phyloP scores from a whole-genome alignment of 2,113 vertebrate species.

The Nycticebus coucang region DNA sequence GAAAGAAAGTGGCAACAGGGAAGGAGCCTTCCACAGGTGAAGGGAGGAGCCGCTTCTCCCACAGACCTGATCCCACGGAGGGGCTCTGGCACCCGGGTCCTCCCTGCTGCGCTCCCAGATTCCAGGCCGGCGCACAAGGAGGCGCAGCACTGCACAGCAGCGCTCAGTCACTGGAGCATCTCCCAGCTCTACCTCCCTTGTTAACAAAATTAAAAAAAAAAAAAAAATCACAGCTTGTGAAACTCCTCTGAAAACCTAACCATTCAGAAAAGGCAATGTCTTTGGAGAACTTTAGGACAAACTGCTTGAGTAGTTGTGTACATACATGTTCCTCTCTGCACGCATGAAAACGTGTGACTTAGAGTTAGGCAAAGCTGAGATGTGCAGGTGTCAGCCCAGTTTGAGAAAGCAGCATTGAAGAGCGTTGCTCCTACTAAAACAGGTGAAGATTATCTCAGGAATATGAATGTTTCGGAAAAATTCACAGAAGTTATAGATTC shows the following conservation, averaged over 20 bases:
- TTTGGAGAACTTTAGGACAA: not conserved
- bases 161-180: not conserved
- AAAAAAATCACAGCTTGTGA: not conserved
- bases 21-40: not conserved
- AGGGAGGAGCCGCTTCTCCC: not conserved
- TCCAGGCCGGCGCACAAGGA: not conserved
- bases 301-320: too few relatives aligned
- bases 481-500: not conserved
- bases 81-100: too few relatives aligned
- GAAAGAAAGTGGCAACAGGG: fast-evolving
- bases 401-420: not conserved
- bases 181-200: not conserved
- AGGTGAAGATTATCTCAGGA: not conserved
- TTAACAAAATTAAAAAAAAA: not conserved
- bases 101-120: fast-evolving
- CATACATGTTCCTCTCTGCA: not conserved
- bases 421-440: not conserved
- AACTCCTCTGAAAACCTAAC: not conserved
- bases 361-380: too few relatives aligned
- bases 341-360: not conserved
- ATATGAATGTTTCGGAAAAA: not conserved
- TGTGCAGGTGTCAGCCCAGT: not conserved
- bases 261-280: not conserved
- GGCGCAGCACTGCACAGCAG: fast-evolving
- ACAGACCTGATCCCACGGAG: not conserved